Base-by-base conservation (phyloP, 2,888 invertebrate species). In the Nowickia ferox region DNA sequence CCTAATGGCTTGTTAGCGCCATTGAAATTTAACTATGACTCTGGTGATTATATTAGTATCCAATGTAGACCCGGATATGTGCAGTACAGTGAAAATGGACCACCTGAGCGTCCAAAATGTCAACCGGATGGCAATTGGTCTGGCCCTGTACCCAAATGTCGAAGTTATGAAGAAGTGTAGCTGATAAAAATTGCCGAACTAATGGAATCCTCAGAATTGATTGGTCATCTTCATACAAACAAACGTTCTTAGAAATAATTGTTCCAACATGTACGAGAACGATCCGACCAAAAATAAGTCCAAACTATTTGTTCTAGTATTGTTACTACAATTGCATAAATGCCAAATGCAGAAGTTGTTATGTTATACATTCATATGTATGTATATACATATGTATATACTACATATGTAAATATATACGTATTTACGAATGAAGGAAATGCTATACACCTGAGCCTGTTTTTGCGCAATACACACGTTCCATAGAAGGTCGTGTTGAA, bases 1-100 rank as follows among this genome's bases (percentile, higher is more conserved):
- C 94, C 95, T 83, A 95, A 96, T 89, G 96, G 96, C 8, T 93
- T 95, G 78, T 94, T 96, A 89, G 95, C 95, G 2, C 96, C 96
- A 30, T 94, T 95, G 74, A 96, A 96, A 91, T 96, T 96, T 92
- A 94, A 95, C 91, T 96, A 96, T 92, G 96, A 96, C 90, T 95
- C 96, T 15, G 96, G 96, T 46, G 96, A 96, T 90, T 95, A 94
- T 88, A 93, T 96, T 87, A 95, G 95, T 90, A 95, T 96, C 68
- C 95, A 94, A 79, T 96, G 96, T 90, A 94, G 95, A 78, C 94
- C 95, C 9, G 96, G 96, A 53, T 96, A 94, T 91, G 94, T 95
- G 84, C 92, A 93, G 88, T 92, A 90, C 84, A 91, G 92, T 84
- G 89, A 91, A 79, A 90, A 89, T 83, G 94, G 94, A 80, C 94